These are phyloP conservation scores for Acrocyrtus sp. DNA, from an alignment of 2,888 invertebrate genomes.

Conservation along the genomic window DNA sequence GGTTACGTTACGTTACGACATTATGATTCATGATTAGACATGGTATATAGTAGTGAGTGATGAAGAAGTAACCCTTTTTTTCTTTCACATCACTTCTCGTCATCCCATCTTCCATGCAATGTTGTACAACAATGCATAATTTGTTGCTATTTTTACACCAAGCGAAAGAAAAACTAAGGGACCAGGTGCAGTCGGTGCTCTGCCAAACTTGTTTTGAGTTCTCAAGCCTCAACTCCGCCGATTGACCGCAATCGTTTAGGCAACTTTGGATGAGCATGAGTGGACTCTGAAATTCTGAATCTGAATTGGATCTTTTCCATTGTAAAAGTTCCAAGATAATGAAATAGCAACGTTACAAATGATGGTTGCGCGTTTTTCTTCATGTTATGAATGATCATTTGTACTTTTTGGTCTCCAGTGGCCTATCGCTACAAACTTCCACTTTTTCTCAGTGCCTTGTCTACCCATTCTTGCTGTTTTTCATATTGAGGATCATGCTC, in stretches of 20 bases:
- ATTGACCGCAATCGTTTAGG: constrained; percentile 8
- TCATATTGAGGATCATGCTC: background rate
- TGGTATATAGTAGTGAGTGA: no score
- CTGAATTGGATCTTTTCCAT: no score
- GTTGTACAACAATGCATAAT: no score
- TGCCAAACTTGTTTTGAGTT: background rate
- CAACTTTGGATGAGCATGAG: no score
- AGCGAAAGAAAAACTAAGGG: background rate
- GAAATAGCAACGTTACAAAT: no score
- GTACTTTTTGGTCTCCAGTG: no score
- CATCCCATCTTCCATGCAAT: background rate
- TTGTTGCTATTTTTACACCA: constrained; percentile 12
- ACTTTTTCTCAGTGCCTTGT: background rate
- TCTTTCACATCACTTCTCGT: background rate
- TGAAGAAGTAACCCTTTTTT: constrained; percentile 8
- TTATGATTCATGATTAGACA: constrained; percentile 20
- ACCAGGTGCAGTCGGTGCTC: background rate
- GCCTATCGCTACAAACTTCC: no score
- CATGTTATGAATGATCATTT: no score
- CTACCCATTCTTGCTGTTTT: background rate
- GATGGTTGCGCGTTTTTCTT: no score
- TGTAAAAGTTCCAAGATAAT: no score
- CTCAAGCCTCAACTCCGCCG: constrained; percentile 15
- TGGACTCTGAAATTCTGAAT: no score
- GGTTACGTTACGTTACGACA: no score